A percentile compares a stretch with the other conserved stretches of the same genome.
Conservation (phyloP, 2,888 invertebrate genomes). For the Temnothorax unifasciatus region DNA sequence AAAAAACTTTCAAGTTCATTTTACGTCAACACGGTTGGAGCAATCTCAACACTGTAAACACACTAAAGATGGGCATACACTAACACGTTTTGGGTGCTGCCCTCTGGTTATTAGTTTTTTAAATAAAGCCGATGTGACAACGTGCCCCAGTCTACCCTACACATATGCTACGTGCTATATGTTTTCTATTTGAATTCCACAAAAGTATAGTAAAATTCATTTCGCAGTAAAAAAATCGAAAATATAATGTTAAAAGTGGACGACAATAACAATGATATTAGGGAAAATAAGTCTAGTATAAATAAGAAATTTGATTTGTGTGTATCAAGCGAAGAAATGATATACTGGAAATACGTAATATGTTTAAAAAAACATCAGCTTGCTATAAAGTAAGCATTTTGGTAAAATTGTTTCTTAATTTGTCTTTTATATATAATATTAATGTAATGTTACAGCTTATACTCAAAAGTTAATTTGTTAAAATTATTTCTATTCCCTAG, state of each 20-base stretch:
- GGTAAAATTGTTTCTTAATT: no score
- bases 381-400: constrained; percentile 20
- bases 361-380: constrained; percentile 32
- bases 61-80: no score
- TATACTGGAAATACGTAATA: background rate
- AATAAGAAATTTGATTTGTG: background rate
- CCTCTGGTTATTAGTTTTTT: no score
- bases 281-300: background rate
- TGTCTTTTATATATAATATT: no score
- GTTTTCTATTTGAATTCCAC: background rate
- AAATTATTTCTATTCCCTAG: background rate
- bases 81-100: no score
- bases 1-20: no score
- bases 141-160: no score
- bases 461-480: background rate
- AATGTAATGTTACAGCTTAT: background rate
- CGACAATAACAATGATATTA: background rate
- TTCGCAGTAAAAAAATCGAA: constrained; percentile 1
- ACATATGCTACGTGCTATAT: background rate
- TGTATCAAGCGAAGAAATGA: background rate
- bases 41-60: no score
- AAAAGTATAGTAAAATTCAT: background rate
- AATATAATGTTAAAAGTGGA: background rate
- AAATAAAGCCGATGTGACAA: no score
- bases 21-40: no score